Evolutionary conservation across 2,888 invertebrate genomes (phyloP).

Genomic region (Notodonta dromedarius): DNA sequence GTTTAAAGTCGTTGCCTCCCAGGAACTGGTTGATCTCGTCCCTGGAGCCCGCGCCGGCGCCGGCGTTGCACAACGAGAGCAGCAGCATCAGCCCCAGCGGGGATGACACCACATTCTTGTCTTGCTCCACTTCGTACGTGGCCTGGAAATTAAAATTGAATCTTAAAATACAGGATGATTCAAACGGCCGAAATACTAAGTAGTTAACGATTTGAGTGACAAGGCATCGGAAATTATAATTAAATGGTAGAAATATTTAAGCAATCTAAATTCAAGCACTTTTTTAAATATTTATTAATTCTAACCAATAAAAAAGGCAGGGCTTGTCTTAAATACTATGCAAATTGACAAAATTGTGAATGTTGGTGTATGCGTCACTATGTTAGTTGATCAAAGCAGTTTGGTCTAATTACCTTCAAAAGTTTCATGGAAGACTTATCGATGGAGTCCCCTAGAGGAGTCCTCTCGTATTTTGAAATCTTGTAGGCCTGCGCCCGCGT

Average conservation of each 20-base stretch:
- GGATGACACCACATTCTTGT: conserved; percentile 57
- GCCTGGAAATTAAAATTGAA: conserved; percentile 34
- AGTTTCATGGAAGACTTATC: conserved; percentile 59
- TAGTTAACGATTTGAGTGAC: too few relatives aligned
- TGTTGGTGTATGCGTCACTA: too few relatives aligned
- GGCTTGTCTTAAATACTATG: too few relatives aligned
- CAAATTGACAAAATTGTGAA: too few relatives aligned
- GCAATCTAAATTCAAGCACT: too few relatives aligned
- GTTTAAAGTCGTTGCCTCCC: conserved; percentile 40
- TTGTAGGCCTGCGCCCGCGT: conserved; percentile 12
- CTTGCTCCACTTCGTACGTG: conserved; percentile 37
- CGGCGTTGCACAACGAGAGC: conserved; percentile 49
- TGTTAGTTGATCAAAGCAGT: background rate
- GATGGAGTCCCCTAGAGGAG: conserved; percentile 51
- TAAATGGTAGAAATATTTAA: too few relatives aligned
- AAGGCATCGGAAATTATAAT: too few relatives aligned
- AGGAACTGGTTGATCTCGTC: conserved; percentile 45
- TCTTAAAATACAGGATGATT: too few relatives aligned
- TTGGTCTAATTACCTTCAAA: conserved; percentile 45
- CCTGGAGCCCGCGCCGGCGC: conserved; percentile 34
- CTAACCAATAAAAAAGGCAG: too few relatives aligned
- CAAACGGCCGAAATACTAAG: too few relatives aligned
- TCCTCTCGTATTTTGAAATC: conserved; percentile 42
- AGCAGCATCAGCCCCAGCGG: conserved; percentile 53
- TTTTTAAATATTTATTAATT: too few relatives aligned